Evolutionary conservation across 64 coral and sea anemone species (phyloP).

Genomic region (Porites australiensis): DNA sequence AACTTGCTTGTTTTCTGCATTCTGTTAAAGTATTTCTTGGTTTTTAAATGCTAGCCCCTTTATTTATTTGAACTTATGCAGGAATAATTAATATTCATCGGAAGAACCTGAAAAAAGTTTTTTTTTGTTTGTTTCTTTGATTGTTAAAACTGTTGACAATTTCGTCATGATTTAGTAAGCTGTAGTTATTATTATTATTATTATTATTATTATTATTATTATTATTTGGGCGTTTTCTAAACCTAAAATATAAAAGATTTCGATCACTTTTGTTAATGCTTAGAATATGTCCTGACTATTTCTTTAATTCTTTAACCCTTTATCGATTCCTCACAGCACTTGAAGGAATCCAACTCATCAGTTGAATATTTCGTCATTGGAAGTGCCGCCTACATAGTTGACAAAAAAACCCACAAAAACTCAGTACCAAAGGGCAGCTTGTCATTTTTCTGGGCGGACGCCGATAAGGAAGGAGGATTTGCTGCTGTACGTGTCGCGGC

Average conservation of each 20-base stretch:
- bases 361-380: slow-evolving; percentile 92
- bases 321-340: slow-evolving; percentile 41
- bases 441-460: slow-evolving; percentile 84
- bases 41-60: no score
- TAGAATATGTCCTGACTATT: not conserved
- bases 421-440: slow-evolving; percentile 63
- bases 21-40: no score
- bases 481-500: slow-evolving; percentile 49
- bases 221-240: no score
- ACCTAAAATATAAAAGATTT: no score
- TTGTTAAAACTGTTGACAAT: no score
- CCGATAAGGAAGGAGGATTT: slow-evolving; percentile 66
- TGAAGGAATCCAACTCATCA: slow-evolving; percentile 74
- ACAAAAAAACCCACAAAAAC: slow-evolving; percentile 22
- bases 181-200: no score
- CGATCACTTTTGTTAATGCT: not conserved
- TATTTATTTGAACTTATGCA: no score
- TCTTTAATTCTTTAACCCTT: not conserved
- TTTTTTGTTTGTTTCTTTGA: no score
- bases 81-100: no score
- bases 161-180: no score
- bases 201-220: no score
- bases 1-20: not conserved
- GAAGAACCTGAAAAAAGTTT: no score
- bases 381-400: slow-evolving; percentile 39